Percentiles rank a stretch among this genome's conserved stretches.
Evolutionary conservation across 2,113 vertebrate species (phyloP).

Genomic region (Nansenia antarctica): DNA sequence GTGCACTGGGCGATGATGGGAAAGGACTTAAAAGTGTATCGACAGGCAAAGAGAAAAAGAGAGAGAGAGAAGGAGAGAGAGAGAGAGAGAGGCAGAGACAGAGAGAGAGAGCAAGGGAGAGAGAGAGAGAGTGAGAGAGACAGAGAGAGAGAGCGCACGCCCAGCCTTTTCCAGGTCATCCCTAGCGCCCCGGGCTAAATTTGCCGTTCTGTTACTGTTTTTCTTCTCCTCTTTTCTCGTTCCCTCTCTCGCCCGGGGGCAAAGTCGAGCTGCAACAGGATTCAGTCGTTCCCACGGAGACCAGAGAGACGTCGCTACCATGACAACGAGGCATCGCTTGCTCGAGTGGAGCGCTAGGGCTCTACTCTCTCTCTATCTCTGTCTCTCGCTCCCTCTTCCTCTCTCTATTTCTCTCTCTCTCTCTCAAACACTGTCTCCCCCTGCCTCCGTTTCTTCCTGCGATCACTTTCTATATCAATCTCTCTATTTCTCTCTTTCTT

Average conservation of each 20-base stretch:
- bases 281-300: slow-evolving; percentile 79
- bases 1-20: not conserved
- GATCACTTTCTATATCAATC: not conserved
- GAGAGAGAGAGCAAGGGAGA: not conserved
- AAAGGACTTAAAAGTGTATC: slow-evolving; percentile 22
- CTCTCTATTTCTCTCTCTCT: not conserved
- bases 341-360: slow-evolving; percentile 43
- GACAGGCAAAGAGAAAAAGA: not conserved
- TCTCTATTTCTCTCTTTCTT: not conserved
- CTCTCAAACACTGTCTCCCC: not conserved
- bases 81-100: slow-evolving; percentile 6
- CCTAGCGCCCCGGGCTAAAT: slow-evolving; percentile 58
- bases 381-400: slow-evolving; percentile 18
- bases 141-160: not conserved
- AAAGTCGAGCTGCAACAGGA: slow-evolving; percentile 75
- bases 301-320: slow-evolving; percentile 73
- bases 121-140: slow-evolving; percentile 12
- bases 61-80: slow-evolving; percentile 1
- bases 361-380: slow-evolving; percentile 27
- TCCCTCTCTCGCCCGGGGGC: slow-evolving; percentile 35
- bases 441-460: not conserved
- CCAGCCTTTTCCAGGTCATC: slow-evolving; percentile 71
- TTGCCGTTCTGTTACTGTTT: slow-evolving; percentile 63
- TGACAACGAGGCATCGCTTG: slow-evolving; percentile 76
- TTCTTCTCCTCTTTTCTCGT: slow-evolving; percentile 25